Base-by-base conservation (phyloP, 2,797 vertebrate species). In the Labroides dimidiatus region DNA sequence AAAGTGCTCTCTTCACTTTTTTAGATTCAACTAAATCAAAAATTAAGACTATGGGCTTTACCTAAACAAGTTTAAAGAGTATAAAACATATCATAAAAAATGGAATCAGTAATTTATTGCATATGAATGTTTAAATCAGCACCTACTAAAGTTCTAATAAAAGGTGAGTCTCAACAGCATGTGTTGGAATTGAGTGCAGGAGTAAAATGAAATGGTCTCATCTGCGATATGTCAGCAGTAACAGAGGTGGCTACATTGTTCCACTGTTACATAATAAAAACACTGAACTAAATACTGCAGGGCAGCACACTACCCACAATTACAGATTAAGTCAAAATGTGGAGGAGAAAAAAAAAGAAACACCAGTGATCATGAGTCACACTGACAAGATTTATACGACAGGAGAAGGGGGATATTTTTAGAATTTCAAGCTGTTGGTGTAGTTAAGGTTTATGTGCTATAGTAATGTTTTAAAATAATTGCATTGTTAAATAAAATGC, bases 271-370 rank as follows among this genome's bases (percentile, higher is more conserved):
- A 39, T 55, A 48, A 45, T 42, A 13, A 19, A 59, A 41, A 3
- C 19, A 55, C 2, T 64, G 19, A 10, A 5, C 24, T 52, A 61
- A 33, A 49, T 52, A 51, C 23, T 27, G 20, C 48, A 44, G 17
- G 9, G 27, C 12, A 51, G 17, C 19, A 51, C 49, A 44, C 10
- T 21, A 53, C 30, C 21, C 15, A 20, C 49, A 41, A 55, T 45
- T 33, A 19, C 13, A 8, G 5, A 33, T 7, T 33, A 7, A 33
- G 59, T 52, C 59, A 60, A 45, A 67, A 59, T 49, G 39, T 44
- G 45, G 11, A 19, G n/a, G n/a, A 39, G 36, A 55, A 58, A 62
- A 23, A 71, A 67, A 59, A 53, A 44, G 13, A 65, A n/a, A 44
- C 45, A 43, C 65, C 60, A 65, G 44, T 61, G 15, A 33, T 33